These are phyloP conservation scores for Porites lobata DNA, from an alignment of 92 coral and sea anemone genomes.

Conservation along the genomic window DNA sequence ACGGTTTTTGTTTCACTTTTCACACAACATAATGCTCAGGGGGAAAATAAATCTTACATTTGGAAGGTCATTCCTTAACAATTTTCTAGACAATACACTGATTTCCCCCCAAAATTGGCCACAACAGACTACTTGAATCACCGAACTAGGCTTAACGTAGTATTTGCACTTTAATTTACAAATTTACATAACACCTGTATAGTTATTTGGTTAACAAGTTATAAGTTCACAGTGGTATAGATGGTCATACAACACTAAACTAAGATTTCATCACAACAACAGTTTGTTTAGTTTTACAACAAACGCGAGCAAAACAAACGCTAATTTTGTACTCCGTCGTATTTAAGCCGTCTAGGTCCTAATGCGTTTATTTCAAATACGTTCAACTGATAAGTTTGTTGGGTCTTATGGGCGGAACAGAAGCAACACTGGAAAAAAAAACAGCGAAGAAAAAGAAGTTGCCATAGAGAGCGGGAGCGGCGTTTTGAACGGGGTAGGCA, in stretches of 20 bases:
- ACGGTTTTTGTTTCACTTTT: background rate
- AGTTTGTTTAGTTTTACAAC: background rate
- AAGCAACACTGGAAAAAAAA: background rate
- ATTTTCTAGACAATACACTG: background rate
- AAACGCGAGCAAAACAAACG: background rate
- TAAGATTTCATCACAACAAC: background rate
- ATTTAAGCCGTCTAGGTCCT: background rate
- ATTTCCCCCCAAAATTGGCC: background rate
- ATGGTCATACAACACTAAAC: background rate
- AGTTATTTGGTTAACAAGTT: conserved; percentile 1
- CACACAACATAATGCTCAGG: background rate
- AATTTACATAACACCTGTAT: conserved; percentile 15
- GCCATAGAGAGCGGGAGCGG: background rate
- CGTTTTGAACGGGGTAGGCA: background rate
- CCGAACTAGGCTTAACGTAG: background rate
- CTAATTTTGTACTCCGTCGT: too few species aligned
- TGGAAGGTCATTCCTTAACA: background rate
- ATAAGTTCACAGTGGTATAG: conserved; percentile 1
- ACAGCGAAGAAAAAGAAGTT: background rate
- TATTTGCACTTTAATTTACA: conserved; percentile 10
- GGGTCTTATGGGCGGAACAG: background rate
- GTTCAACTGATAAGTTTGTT: background rate
- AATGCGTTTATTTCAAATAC: background rate
- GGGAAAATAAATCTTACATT: background rate
- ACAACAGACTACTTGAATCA: background rate